Conservation (phyloP, 1,140 invertebrate species). For the Brachionus rubens region DNA sequence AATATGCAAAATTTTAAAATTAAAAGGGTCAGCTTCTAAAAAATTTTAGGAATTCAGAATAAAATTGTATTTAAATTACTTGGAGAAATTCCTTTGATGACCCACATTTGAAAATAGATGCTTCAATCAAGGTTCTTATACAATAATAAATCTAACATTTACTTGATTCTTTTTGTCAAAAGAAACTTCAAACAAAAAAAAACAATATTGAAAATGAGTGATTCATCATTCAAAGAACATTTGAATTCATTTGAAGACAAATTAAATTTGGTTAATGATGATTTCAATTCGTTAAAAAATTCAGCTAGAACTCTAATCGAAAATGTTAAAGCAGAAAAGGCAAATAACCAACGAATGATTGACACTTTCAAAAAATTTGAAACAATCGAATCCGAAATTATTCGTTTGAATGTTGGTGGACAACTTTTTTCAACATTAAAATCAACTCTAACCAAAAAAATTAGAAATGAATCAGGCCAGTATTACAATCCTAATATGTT, state of each 20-base stretch:
- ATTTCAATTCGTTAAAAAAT: background rate
- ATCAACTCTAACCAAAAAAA: slow-evolving; percentile 23
- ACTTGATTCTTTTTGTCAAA: too few species aligned
- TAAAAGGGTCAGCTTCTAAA: too few species aligned
- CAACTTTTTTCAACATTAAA: slow-evolving; percentile 13
- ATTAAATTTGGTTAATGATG: slow-evolving; percentile 13
- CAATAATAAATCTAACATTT: too few species aligned
- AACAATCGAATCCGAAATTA: background rate
- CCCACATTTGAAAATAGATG: too few species aligned
- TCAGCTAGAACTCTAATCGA: background rate
- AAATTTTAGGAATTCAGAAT: too few species aligned
- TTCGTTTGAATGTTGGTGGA: slow-evolving; percentile 27
- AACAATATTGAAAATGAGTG: slow-evolving; percentile 1
- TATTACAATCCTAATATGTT: background rate
- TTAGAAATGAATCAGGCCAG: background rate
- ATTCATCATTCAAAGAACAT: background rate
- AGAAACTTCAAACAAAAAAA: too few species aligned
- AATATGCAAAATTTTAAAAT: too few species aligned
- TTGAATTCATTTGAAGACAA: slow-evolving; percentile 30
- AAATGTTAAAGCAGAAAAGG: slow-evolving; percentile 2
- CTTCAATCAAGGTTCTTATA: too few species aligned
- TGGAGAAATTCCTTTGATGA: too few species aligned
- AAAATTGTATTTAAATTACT: too few species aligned
- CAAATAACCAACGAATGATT: background rate
- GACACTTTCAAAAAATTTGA: slow-evolving; percentile 34